phyloP scores from a whole-genome alignment of 2,113 vertebrate genomes.

The Orientallactaga bullata region DNA sequence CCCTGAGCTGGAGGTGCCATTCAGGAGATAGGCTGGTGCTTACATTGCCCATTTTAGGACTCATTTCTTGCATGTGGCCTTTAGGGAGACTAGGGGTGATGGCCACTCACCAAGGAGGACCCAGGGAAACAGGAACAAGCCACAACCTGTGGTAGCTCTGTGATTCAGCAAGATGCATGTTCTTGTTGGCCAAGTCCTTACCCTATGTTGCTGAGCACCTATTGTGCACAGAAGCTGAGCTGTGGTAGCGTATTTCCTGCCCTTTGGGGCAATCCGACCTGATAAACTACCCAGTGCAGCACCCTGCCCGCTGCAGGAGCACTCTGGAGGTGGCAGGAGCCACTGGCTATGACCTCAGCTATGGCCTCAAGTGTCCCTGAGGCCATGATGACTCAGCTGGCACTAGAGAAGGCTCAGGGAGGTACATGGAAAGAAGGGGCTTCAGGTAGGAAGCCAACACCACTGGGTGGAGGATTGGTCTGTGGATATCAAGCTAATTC shows the following conservation, averaged over 20 bases:
- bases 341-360: background rate
- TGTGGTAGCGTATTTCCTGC: background rate
- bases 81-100: background rate
- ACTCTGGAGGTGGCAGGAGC: background rate
- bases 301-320: background rate
- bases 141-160: too few relatives aligned
- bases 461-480: background rate
- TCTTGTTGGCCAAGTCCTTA: background rate
- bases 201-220: background rate
- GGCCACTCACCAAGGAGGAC: background rate
- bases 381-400: background rate
- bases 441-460: background rate
- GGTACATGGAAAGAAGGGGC: background rate
- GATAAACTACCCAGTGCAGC: background rate
- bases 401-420: background rate
- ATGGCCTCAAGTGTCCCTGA: background rate
- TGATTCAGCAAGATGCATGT: too few relatives aligned
- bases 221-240: background rate
- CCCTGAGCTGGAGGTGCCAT: background rate
- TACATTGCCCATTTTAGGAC: background rate
- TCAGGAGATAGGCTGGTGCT: background rate
- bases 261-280: background rate
- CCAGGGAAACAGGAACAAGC: background rate
- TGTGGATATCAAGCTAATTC: too few relatives aligned
- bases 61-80: background rate